A percentile compares a stretch with the other conserved stretches of the same genome.
These are phyloP conservation scores for Forficula auricularia DNA, from an alignment of 1,140 invertebrate species.

Conservation along the genomic window DNA sequence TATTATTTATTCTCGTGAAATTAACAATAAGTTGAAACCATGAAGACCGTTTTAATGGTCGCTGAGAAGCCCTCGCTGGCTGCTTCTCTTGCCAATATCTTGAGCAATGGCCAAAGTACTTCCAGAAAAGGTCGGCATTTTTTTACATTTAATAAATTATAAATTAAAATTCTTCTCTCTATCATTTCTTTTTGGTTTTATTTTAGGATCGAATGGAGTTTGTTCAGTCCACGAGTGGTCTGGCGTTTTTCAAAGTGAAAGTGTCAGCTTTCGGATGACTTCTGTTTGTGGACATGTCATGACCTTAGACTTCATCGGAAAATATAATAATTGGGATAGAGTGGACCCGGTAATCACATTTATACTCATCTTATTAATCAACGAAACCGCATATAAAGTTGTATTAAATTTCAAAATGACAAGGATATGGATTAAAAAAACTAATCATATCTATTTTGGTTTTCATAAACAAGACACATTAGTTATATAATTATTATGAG, in stretches of 20 bases:
- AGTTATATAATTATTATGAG: too few species aligned
- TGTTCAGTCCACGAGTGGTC: constrained; percentile 89
- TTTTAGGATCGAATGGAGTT: constrained; percentile 64
- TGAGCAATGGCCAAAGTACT: constrained; percentile 70
- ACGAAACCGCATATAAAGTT: too few species aligned
- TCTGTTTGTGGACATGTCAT: constrained; percentile 98
- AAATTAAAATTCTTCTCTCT: constrained; percentile 1
- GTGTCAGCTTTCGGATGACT: constrained; percentile 81
- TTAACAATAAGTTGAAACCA: constrained; percentile 64
- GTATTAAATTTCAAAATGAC: too few species aligned
- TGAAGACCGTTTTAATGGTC: constrained; percentile 94
- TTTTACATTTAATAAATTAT: constrained; percentile 8
- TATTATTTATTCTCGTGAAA: too few species aligned
- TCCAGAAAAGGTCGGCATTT: constrained; percentile 71
- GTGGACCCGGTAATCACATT: constrained; percentile 69
- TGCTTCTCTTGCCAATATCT: constrained; percentile 79
- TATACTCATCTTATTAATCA: too few species aligned
- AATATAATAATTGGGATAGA: constrained; percentile 97
- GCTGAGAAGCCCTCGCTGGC: constrained; percentile 98
- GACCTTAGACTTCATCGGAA: constrained; percentile 84
- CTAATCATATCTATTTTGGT: too few species aligned
- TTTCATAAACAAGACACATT: too few species aligned
- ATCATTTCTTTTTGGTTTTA: too few species aligned
- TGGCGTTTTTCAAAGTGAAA: constrained; percentile 57
- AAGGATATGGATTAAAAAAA: too few species aligned